These are phyloP conservation scores for Chrysomallon squamiferum DNA, from an alignment of 1,140 invertebrate species.

Conservation along the genomic window DNA sequence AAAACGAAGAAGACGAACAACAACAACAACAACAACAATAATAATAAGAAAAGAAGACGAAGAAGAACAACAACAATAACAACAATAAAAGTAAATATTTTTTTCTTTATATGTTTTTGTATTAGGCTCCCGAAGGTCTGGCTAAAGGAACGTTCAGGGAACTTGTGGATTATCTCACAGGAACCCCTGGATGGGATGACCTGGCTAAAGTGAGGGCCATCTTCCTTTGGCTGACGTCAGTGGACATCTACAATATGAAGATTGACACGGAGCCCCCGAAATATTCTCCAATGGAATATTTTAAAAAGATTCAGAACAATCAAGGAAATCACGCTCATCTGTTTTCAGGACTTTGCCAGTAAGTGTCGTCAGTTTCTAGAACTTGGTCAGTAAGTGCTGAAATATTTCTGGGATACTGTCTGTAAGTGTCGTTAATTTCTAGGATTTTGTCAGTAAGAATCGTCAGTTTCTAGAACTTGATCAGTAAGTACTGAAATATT, in stretches of 20 bases:
- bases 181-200: slow-evolving; percentile 36
- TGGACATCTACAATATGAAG: slow-evolving; percentile 50
- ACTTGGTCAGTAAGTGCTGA: too few species aligned
- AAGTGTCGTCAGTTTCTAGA: slow-evolving; percentile 22
- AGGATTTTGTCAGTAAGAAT: too few species aligned
- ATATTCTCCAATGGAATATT: slow-evolving; percentile 54
- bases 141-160: slow-evolving; percentile 44
- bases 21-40: slow-evolving; percentile 1
- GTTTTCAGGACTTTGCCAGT: slow-evolving; percentile 55
- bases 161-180: slow-evolving; percentile 42
- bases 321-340: slow-evolving; percentile 56
- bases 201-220: slow-evolving; percentile 49
- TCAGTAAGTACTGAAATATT: too few species aligned
- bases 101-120: neutral
- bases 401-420: too few species aligned
- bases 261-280: slow-evolving; percentile 36
- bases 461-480: too few species aligned
- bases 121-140: slow-evolving; percentile 35
- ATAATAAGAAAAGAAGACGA: neutral
- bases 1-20: neutral
- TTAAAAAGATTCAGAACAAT: slow-evolving; percentile 51
- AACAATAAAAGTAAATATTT: neutral
- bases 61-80: neutral
- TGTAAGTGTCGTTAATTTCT: too few species aligned
- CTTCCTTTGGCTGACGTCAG: slow-evolving; percentile 54